A percentile compares a stretch with the other conserved stretches of the same genome.
phyloP scores from a whole-genome alignment of 2,113 vertebrate genomes.

The Hemiscyllium ocellatum region DNA sequence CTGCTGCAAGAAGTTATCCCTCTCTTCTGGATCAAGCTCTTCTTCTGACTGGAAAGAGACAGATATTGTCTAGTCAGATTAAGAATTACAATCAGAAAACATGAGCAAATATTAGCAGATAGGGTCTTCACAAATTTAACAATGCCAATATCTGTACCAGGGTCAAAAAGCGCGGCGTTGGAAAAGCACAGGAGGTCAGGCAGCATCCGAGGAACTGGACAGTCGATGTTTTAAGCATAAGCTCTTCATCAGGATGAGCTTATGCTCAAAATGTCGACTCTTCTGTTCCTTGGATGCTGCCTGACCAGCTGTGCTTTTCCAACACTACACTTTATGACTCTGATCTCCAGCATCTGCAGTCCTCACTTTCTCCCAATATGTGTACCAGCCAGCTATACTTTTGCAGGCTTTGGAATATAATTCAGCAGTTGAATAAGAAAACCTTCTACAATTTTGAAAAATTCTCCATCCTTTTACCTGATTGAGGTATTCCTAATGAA shows the following conservation, averaged over 20 bases:
- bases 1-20: constrained; percentile 95
- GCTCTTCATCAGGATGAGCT: no score
- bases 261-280: no score
- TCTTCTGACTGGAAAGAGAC: constrained; percentile 77
- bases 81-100: background rate
- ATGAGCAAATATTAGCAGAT: background rate
- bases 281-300: no score
- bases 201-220: no score
- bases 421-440: background rate
- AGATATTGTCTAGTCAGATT: background rate
- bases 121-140: background rate
- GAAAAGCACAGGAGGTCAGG: no score
- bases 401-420: background rate
- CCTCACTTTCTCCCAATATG: background rate
- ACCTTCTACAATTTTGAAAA: background rate
- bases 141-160: background rate
- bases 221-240: no score
- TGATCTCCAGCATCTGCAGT: no score
- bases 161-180: no score
- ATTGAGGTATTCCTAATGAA: no score
- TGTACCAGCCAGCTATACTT: background rate
- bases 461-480: background rate
- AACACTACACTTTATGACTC: no score
- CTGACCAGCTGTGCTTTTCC: no score
- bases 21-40: constrained; percentile 91